phyloP scores from a whole-genome alignment of 92 coral and sea anemone genomes.

The Chrysogorgia sp. region DNA sequence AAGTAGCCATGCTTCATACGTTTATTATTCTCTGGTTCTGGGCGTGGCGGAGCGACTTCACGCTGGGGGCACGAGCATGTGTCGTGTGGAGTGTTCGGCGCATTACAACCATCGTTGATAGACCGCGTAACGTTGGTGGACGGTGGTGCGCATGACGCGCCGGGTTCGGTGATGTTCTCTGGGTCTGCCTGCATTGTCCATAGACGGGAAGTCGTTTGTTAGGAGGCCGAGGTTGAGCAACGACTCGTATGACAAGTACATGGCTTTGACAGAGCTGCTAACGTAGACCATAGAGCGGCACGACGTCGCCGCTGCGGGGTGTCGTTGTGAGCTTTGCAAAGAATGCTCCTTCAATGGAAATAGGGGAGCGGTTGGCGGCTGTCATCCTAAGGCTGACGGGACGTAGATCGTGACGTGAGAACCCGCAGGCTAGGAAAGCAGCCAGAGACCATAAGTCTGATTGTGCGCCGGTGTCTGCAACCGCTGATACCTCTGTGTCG shows the following conservation, averaged over 20 bases:
- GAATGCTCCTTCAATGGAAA: conserved; percentile 51
- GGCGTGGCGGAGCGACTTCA: conserved; percentile 21
- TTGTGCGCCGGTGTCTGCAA: conserved; percentile 35
- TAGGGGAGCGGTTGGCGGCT: conserved; percentile 54
- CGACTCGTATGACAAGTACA: conserved; percentile 52
- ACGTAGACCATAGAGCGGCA: conserved; percentile 60
- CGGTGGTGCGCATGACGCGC: background rate
- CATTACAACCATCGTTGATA: no score
- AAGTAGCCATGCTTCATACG: conserved; percentile 35
- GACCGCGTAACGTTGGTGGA: conserved; percentile 28
- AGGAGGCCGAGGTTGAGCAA: conserved; percentile 50
- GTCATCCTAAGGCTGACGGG: conserved; percentile 56
- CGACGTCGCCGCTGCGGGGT: conserved; percentile 6
- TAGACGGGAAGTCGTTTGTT: conserved; percentile 12
- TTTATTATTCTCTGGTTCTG: conserved; percentile 36
- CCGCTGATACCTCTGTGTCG: conserved; percentile 21
- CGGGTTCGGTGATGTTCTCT: no score
- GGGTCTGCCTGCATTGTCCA: background rate
- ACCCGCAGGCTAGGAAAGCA: conserved; percentile 44
- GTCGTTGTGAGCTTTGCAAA: conserved; percentile 38
- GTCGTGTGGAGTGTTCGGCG: background rate
- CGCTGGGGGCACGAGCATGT: conserved; percentile 58
- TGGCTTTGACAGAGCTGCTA: conserved; percentile 44
- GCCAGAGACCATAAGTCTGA: conserved; percentile 50
- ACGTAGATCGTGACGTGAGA: conserved; percentile 57